phyloP scores from a whole-genome alignment of 2,797 vertebrate species.

The Erithacus rubecula region DNA sequence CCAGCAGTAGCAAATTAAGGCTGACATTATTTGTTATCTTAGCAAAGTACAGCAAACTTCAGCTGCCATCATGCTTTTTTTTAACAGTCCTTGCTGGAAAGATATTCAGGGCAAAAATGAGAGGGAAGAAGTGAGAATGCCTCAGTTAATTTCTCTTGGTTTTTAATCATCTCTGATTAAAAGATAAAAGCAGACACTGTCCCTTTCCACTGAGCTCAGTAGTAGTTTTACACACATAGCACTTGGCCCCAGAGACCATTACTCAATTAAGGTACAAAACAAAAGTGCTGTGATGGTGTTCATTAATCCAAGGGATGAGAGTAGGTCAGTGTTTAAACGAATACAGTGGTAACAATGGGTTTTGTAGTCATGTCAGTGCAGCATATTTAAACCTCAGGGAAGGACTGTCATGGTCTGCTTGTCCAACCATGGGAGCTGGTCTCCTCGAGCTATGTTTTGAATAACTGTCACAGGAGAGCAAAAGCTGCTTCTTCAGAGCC shows the following conservation, averaged over 20 bases:
- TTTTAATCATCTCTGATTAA: neutral
- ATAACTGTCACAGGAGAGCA: slow-evolving; percentile 39
- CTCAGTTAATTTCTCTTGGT: neutral
- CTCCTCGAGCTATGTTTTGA: slow-evolving; percentile 49
- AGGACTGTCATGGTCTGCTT: slow-evolving; percentile 45
- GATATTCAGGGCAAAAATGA: neutral
- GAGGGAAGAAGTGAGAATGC: neutral
- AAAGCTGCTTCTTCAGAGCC: slow-evolving; percentile 7
- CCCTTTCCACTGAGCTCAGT: neutral
- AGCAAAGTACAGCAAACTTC: neutral
- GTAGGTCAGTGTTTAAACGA: neutral
- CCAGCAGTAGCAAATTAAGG: neutral
- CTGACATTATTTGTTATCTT: neutral
- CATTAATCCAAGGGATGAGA: neutral
- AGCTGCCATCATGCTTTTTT: neutral
- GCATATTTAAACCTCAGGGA: slow-evolving; percentile 46
- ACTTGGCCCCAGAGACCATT: neutral
- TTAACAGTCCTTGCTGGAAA: neutral
- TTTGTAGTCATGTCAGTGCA: slow-evolving; percentile 21
- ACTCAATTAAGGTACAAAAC: neutral
- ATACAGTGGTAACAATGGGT: slow-evolving; percentile 5
- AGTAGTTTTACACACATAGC: neutral
- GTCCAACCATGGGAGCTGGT: neutral
- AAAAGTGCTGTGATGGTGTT: neutral
- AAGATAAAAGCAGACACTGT: neutral